Evolutionary conservation across 2,888 invertebrate genomes (phyloP).

Genomic region (Tholera decimalis): DNA sequence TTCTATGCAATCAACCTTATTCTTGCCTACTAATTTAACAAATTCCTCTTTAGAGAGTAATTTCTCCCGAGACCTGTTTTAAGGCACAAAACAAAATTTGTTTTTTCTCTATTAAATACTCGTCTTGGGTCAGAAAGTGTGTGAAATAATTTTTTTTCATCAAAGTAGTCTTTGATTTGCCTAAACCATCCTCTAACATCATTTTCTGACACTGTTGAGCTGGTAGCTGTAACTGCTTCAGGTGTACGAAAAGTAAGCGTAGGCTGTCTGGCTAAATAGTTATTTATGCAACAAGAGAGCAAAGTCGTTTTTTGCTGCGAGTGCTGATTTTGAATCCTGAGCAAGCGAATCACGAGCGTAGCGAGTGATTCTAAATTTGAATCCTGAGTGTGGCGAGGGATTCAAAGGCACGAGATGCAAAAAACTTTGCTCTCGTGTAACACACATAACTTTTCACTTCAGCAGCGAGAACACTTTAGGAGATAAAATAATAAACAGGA

Average conservation of each 20-base stretch:
- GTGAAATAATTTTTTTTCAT: constrained; percentile 3
- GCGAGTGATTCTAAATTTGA: too few relatives aligned
- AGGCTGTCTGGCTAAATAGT: constrained; percentile 7
- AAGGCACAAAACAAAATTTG: constrained; percentile 61
- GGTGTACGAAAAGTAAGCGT: constrained; percentile 48
- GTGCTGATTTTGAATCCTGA: too few relatives aligned
- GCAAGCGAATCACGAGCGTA: too few relatives aligned
- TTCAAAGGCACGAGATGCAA: too few relatives aligned
- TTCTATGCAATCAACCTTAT: constrained; percentile 8
- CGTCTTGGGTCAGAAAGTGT: constrained; percentile 17
- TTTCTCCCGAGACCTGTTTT: constrained; percentile 51
- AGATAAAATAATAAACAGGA: too few relatives aligned
- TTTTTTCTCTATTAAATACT: constrained; percentile 63
- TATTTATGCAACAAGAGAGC: too few relatives aligned
- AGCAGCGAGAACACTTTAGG: too few relatives aligned
- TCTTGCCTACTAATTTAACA: constrained; percentile 10
- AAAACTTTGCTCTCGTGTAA: too few relatives aligned
- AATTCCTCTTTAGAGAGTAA: constrained; percentile 3
- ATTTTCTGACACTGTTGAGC: constrained; percentile 70
- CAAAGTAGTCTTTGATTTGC: constrained; percentile 42
- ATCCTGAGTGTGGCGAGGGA: too few relatives aligned
- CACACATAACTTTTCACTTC: too few relatives aligned
- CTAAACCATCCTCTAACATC: constrained; percentile 65
- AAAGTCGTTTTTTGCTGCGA: too few relatives aligned
- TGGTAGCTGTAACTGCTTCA: constrained; percentile 72